Percentiles rank a stretch among this genome's conserved stretches.
phyloP scores from a whole-genome alignment of 2,888 invertebrate genomes.

The Hirudinaria manillensis region DNA sequence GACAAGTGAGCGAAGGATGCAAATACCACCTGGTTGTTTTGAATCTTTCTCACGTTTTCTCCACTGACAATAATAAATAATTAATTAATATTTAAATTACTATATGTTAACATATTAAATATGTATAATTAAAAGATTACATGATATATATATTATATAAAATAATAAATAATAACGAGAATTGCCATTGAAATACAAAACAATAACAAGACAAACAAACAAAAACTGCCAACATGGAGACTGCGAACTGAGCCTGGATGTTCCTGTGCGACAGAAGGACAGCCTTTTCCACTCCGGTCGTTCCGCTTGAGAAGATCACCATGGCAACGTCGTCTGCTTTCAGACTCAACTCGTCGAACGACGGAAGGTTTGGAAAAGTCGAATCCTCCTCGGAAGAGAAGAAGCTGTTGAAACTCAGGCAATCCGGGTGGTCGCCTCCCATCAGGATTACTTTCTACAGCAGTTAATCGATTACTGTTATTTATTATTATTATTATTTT shows the following conservation, averaged over 20 bases:
- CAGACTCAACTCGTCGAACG: slow-evolving; percentile 17
- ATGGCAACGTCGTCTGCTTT: slow-evolving; percentile 28
- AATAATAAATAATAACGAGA: no score
- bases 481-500: not conserved
- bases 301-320: slow-evolving; percentile 36
- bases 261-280: slow-evolving; percentile 32
- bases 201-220: not conserved
- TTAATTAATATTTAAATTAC: not conserved
- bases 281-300: slow-evolving; percentile 34
- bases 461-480: not conserved
- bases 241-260: slow-evolving; percentile 18
- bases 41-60: slow-evolving; percentile 22
- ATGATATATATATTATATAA: no score
- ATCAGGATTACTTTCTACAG: not conserved
- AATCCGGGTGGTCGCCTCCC: not conserved
- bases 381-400: not conserved
- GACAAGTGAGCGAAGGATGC: slow-evolving; percentile 29
- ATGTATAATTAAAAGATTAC: no score
- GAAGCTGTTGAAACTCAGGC: not conserved
- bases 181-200: not conserved
- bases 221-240: slow-evolving; percentile 20
- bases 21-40: slow-evolving; percentile 26
- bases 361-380: slow-evolving; percentile 16
- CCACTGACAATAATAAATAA: slow-evolving; percentile 5
- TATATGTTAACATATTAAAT: no score